A percentile compares a stretch with the other conserved stretches of the same genome.
These are phyloP conservation scores for Spicauda simplicius DNA, from an alignment of 2,888 invertebrate genomes.

Conservation along the genomic window DNA sequence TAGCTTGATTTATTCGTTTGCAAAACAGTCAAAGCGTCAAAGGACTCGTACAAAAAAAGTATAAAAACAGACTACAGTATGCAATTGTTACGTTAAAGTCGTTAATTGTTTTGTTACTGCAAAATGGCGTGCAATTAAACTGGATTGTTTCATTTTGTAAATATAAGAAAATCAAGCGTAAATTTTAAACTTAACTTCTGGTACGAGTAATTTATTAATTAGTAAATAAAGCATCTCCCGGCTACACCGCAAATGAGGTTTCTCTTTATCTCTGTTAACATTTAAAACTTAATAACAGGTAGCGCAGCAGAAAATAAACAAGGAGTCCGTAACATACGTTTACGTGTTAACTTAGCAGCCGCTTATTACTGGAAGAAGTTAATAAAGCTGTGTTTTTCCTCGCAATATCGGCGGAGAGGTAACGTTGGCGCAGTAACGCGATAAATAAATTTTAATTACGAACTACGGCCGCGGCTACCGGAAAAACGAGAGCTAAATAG, in stretches of 20 bases:
- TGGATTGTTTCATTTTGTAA: no score
- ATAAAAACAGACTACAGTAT: constrained; percentile 15
- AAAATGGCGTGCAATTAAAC: neutral
- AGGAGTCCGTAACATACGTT: constrained; percentile 29
- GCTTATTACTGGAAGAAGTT: constrained; percentile 32
- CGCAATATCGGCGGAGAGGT: constrained; percentile 60
- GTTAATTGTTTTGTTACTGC: neutral
- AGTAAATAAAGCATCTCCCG: neutral
- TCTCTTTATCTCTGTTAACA: constrained; percentile 2
- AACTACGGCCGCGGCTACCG: constrained; percentile 72
- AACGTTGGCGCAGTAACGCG: constrained; percentile 62
- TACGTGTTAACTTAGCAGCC: constrained; percentile 41
- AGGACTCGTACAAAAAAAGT: constrained; percentile 13
- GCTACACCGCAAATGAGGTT: neutral
- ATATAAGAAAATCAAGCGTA: no score
- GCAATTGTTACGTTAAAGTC: neutral
- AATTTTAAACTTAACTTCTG: neutral
- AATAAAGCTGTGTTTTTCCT: constrained; percentile 39
- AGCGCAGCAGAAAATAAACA: constrained; percentile 32
- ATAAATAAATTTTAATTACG: constrained; percentile 83
- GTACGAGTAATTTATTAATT: neutral
- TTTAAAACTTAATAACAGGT: constrained; percentile 17
- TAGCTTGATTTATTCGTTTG: constrained; percentile 48
- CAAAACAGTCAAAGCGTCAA: constrained; percentile 41
- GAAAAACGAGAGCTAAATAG: constrained; percentile 84